Evolutionary conservation across 2,113 vertebrate species (phyloP), one percentile per base, ranked within the genome.

Genomic region (Rhabdomys dilectus): DNA sequence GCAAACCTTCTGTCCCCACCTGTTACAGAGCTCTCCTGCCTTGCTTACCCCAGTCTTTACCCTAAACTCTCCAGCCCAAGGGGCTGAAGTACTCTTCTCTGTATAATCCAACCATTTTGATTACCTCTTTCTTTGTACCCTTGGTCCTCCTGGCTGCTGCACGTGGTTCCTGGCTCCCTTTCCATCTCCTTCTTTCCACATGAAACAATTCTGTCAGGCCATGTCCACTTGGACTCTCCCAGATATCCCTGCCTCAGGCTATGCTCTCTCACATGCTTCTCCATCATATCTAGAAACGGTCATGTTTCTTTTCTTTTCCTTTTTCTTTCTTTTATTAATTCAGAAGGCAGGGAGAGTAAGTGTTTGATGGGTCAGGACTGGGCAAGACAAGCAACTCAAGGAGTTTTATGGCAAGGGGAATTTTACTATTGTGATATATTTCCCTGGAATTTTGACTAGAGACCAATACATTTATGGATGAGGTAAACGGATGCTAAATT

Each of bases 1-100:
- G 36, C 3, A 73, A 73, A 19, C 17, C 36, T 7, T 73, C 17
- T 9, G 70, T 73, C 17, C 36, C 17, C 19, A n/a, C 19, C 70
- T 73, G 17, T 73, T 73, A 73, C 70, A 73, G 70, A n/a, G 17
- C 70, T n/a, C 36, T n/a, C 70, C n/a, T 73, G 17, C 36, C 36
- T 73, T 0, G 17, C 17, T 39, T 39, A 9, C 36, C n/a, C 36
- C 19, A 21, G 0, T 3, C 36, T 3, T 36, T 39, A 3, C 36
- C 17, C 29, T 31, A 31, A 66, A 66, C 11, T 31, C 64, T 66
- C 64, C 68, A 66, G 34, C 68, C 34, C 13, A 39, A 17, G 70
- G 36, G 17, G 17, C 17, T 73, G 17, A 21, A 36, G 19, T 72
- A 12, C 36, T 72, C 70, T 72, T 21, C 36, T 17, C 36, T 72